phyloP scores from a whole-genome alignment of 2,888 invertebrate genomes.

The Mactromeris polynyma region DNA sequence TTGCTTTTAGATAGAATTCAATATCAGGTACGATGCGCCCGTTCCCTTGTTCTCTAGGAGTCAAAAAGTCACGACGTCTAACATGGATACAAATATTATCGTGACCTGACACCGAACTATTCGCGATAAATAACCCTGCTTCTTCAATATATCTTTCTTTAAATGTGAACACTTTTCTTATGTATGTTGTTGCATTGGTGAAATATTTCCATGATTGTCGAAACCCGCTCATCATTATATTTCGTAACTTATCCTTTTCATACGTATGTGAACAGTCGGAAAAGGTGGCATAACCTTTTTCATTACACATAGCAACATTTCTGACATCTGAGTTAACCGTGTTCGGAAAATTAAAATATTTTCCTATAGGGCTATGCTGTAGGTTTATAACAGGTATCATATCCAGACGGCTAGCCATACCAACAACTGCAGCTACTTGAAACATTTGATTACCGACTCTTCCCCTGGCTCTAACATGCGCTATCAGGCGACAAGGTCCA shows the following conservation, averaged over 20 bases:
- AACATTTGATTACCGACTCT: conserved; percentile 31
- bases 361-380: not conserved
- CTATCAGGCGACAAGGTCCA: not conserved
- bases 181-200: too few relatives aligned
- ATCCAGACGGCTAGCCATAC: not conserved
- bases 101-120: not conserved
- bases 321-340: not conserved
- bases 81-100: not conserved
- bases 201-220: conserved; percentile 35
- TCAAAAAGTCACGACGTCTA: not conserved
- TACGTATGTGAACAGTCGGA: not conserved
- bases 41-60: too few relatives aligned
- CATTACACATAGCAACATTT: not conserved
- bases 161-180: not conserved
- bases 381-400: not conserved
- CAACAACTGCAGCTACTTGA: conserved; percentile 8
- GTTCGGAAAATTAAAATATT: not conserved
- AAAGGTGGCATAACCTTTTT: too few relatives aligned
- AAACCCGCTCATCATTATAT: conserved; percentile 5
- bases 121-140: not conserved
- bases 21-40: not conserved
- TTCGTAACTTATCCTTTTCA: not conserved
- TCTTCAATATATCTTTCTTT: not conserved
- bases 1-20: not conserved
- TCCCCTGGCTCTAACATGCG: not conserved